Conservation (phyloP, 2,888 invertebrate species). For the Pandemis heparana region DNA sequence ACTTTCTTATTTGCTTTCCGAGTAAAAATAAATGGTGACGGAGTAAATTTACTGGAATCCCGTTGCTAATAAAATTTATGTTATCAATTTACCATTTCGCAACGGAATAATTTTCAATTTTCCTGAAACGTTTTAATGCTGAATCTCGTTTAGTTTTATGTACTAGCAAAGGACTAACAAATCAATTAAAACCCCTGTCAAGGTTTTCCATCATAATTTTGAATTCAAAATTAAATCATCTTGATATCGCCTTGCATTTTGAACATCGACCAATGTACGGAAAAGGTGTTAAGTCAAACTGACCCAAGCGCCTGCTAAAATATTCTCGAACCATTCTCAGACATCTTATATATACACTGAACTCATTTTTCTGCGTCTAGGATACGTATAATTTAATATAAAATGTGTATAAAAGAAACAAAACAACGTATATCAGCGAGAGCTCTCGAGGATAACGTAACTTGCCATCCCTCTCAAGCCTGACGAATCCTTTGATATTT, state of each 20-base stretch:
- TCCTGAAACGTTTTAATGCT: neutral
- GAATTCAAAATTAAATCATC: too few relatives aligned
- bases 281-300: too few relatives aligned
- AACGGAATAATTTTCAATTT: neutral
- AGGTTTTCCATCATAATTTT: too few relatives aligned
- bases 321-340: neutral
- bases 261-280: too few relatives aligned
- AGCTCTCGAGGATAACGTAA: conserved; percentile 64
- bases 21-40: neutral
- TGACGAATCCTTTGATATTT: conserved; percentile 75
- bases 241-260: too few relatives aligned
- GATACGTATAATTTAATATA: conserved; percentile 4
- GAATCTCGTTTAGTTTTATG: too few relatives aligned
- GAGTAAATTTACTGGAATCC: neutral
- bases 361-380: neutral
- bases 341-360: neutral
- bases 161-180: too few relatives aligned
- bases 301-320: too few relatives aligned
- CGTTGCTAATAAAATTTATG: neutral
- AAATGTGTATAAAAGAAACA: conserved; percentile 32
- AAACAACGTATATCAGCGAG: conserved; percentile 60
- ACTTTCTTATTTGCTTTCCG: conserved; percentile 7
- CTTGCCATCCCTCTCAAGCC: conserved; percentile 56
- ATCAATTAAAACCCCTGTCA: too few relatives aligned
- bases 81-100: neutral